Base-by-base conservation (phyloP, 2,113 vertebrate genomes). In the Danionella cerebrum region DNA sequence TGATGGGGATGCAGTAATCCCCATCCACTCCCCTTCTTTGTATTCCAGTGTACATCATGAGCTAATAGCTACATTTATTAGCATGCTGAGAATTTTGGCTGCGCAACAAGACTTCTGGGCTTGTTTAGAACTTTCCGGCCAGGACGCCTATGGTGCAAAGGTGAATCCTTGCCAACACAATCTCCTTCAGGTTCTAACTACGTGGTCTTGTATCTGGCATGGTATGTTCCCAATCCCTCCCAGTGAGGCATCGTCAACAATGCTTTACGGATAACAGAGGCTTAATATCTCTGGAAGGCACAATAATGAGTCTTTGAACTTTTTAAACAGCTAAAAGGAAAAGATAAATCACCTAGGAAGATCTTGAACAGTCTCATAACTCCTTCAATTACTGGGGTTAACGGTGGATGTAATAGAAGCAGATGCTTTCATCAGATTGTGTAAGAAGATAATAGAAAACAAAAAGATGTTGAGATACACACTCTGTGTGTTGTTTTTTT, bases 41-140 rank as follows among this genome's bases (percentile, higher is more conserved):
- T 59, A 68, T 76, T 72, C 65, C 53, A 33, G 19, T 75, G 69
- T 78, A 75, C 78, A 70, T 53, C 58, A 65, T 76, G 80, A 65
- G 80, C 66, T 70, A 75, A 78, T 73, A 47, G 75, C 59, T 55
- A 64, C 39, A 75, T 82, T 82, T 79, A 76, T 76, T 70, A 68
- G 72, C 58, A 29, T 27, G 42, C 59, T 52, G 52, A 72, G 71
- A 73, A 74, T 9, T 27, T 58, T 62, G 53, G 60, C 53, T 72
- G 35, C 9, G 0, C 66, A 65, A 68, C n/a, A 25, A 29, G 55
- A 39, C 5, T 67, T 47, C 51, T 72, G 57, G 53, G 59, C 65
- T 76, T 60, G 24, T 72, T 53, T 72, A 62, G 63, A 29, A 67
- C 58, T 76, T 71, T 72, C 66, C 59, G 58, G 69, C 75, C 62